These are phyloP conservation scores for Thysanoteuthis rhombus DNA, from an alignment of 2,888 invertebrate genomes.

Conservation along the genomic window DNA sequence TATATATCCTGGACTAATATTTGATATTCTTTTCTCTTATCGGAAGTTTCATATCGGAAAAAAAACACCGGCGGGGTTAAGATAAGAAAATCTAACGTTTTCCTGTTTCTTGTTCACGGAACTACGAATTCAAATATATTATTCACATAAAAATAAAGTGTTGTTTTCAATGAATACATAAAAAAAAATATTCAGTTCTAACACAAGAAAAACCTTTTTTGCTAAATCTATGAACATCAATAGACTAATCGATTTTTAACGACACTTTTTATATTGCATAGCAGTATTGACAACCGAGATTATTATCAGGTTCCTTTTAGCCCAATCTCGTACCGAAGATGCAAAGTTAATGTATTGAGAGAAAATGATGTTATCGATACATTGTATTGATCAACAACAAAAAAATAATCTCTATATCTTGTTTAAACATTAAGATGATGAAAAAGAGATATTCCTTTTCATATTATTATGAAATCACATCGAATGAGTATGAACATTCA, in stretches of 20 bases:
- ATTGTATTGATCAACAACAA: background rate
- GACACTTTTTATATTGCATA: background rate
- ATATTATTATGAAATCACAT: background rate
- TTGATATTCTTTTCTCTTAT: no score
- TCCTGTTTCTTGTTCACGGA: no score
- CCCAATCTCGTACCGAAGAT: background rate
- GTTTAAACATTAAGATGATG: background rate
- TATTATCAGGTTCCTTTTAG: background rate
- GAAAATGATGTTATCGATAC: background rate
- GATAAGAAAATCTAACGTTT: no score
- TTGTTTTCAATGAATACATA: background rate
- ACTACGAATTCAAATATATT: no score
- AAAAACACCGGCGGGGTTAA: no score
- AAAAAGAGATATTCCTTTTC: background rate
- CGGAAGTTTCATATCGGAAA: no score
- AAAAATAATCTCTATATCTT: background rate
- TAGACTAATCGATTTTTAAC: background rate
- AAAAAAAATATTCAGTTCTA: background rate
- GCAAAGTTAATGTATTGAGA: background rate
- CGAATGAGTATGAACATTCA: background rate
- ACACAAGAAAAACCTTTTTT: background rate
- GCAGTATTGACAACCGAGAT: background rate
- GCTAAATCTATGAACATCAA: background rate
- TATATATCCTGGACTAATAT: no score
- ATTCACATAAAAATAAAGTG: no score